A percentile compares a stretch with the other conserved stretches of the same genome.
Evolutionary conservation across 2,888 invertebrate genomes (phyloP).

Genomic region (Drosophila percnosoma): DNA sequence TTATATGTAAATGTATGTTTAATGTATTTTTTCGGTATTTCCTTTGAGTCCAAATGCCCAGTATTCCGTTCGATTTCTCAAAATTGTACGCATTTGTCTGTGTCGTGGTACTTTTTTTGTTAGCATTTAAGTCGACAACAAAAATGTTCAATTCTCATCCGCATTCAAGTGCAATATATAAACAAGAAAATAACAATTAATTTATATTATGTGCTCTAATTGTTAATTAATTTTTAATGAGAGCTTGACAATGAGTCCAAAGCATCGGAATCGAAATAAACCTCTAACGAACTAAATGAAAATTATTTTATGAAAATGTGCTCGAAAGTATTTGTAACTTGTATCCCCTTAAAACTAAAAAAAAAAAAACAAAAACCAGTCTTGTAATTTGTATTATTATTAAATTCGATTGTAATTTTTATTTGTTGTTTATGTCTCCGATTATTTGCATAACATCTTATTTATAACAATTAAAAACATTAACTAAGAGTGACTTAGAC

Average conservation of each 20-base stretch:
- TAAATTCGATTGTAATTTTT: conserved; percentile 18
- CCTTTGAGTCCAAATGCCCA: conserved; percentile 41
- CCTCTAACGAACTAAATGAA: conserved; percentile 27
- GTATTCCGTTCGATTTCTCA: conserved; percentile 41
- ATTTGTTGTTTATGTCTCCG: conserved; percentile 15
- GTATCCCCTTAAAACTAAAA: conserved; percentile 31
- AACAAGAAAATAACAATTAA: conserved; percentile 38
- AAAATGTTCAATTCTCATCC: conserved; percentile 39
- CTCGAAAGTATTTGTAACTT: conserved; percentile 60
- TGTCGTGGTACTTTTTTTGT: conserved; percentile 43
- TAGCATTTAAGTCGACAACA: conserved; percentile 54
- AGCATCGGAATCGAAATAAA: conserved; percentile 18
- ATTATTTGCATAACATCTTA: conserved; percentile 35
- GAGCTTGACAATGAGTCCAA: conserved; percentile 67
- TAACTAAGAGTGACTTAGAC: conserved; percentile 74
- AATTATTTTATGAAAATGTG: conserved; percentile 50
- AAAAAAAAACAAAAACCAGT: neutral
- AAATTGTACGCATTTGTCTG: conserved; percentile 41
- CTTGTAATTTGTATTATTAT: conserved; percentile 27
- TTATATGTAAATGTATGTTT: conserved; percentile 51
- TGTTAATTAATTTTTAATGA: conserved; percentile 78
- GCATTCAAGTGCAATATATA: conserved; percentile 59
- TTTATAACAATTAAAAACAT: conserved; percentile 63
- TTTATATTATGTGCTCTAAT: conserved; percentile 63
- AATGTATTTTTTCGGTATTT: conserved; percentile 39